A percentile compares a stretch with the other conserved stretches of the same genome.
phyloP scores from a whole-genome alignment of 2,113 vertebrate genomes.

The Brienomyrus brachyistius region DNA sequence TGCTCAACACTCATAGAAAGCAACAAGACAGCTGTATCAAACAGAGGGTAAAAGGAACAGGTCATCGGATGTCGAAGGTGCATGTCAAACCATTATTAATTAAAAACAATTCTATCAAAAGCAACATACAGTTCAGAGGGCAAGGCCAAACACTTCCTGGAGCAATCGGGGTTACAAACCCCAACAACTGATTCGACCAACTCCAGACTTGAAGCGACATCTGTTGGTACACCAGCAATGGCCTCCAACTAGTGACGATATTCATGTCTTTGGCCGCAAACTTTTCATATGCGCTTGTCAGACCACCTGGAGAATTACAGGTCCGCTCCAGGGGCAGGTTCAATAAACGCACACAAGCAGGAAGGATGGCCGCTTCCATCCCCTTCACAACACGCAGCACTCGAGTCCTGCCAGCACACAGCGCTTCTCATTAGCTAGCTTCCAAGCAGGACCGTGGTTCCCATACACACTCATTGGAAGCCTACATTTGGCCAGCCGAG shows the following conservation, averaged over 20 bases:
- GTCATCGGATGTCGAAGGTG: background rate
- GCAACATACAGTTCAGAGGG: background rate
- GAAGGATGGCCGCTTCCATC: conserved; percentile 51
- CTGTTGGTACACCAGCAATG: background rate
- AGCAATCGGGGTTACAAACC: background rate
- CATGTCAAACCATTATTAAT: background rate
- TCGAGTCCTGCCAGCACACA: conserved; percentile 52
- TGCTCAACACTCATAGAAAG: background rate
- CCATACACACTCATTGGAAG: conserved; percentile 67
- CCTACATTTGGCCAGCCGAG: conserved; percentile 62
- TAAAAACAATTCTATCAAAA: background rate
- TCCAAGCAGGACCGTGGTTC: conserved; percentile 54
- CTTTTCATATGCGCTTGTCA: background rate
- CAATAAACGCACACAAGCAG: conserved; percentile 46
- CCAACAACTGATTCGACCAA: background rate
- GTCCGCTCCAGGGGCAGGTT: background rate
- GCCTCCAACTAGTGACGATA: background rate
- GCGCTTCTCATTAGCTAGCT: conserved; percentile 58
- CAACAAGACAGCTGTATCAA: background rate
- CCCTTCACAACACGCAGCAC: conserved; percentile 50
- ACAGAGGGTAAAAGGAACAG: background rate
- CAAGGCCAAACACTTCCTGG: background rate
- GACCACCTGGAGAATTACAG: background rate
- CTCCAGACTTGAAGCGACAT: background rate
- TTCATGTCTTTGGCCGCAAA: background rate